Percentiles rank a stretch among this genome's conserved stretches.
phyloP scores from a whole-genome alignment of 1,140 invertebrate genomes.

The Megalonaias nervosa region DNA sequence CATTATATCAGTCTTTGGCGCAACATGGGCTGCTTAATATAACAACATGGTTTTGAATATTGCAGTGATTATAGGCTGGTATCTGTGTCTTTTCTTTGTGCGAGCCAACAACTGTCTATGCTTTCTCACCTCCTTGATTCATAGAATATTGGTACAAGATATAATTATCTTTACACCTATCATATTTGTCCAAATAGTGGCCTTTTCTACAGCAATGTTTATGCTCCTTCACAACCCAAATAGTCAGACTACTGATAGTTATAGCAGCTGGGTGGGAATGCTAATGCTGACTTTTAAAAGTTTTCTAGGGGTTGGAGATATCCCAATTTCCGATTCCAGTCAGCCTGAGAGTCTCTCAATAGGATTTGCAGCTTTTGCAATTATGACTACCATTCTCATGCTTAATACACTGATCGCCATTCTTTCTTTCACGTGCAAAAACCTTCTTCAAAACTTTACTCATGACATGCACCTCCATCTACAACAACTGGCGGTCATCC shows the following conservation, averaged over 20 bases:
- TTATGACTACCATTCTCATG: slow-evolving; percentile 55
- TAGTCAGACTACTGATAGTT: background rate
- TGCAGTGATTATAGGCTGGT: slow-evolving; percentile 46
- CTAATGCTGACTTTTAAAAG: slow-evolving; percentile 44
- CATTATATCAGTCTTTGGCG: slow-evolving; percentile 39
- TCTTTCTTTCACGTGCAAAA: slow-evolving; percentile 56
- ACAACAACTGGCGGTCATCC: slow-evolving; percentile 35
- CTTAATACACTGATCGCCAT: slow-evolving; percentile 60
- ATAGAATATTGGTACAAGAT: slow-evolving; percentile 45
- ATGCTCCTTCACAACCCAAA: slow-evolving; percentile 9
- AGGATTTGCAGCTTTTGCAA: slow-evolving; percentile 43
- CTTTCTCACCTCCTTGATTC: slow-evolving; percentile 49
- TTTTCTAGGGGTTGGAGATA: slow-evolving; percentile 52
- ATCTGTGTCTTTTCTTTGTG: slow-evolving; percentile 42
- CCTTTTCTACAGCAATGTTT: slow-evolving; percentile 53
- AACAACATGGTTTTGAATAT: slow-evolving; percentile 29
- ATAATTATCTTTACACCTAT: slow-evolving; percentile 40
- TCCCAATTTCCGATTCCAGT: slow-evolving; percentile 40
- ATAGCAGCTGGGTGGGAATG: no score
- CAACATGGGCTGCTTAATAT: background rate
- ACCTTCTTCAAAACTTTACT: slow-evolving; percentile 41
- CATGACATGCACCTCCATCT: slow-evolving; percentile 46
- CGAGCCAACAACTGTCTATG: slow-evolving; percentile 37
- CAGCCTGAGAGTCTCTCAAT: slow-evolving; percentile 40
- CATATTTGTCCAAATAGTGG: slow-evolving; percentile 41